Evolutionary conservation across 2,888 invertebrate species (phyloP), one percentile per base, ranked within the genome.

Genomic region (Linnaemya tessellans): DNA sequence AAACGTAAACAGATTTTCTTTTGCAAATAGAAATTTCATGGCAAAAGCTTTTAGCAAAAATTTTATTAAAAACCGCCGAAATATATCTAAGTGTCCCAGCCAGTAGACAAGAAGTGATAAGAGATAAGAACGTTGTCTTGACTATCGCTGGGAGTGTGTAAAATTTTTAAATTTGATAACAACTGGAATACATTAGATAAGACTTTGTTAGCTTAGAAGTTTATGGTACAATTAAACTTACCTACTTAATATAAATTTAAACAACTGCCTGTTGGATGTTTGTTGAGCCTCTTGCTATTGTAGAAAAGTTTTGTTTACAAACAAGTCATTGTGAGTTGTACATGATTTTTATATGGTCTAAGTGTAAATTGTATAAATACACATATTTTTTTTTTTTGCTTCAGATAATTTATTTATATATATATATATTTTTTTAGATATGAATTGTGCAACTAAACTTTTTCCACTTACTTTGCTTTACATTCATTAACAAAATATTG

Each of bases 151-250:
- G n/a, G n/a, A 49, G 41, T 41, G 41, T 13, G 11, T 49, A 49
- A 49, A n/a, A n/a, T n/a, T 49, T 49, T 18, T n/a, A 51, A 51
- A 10, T 7, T 7, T 51, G 18, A 54, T 20, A 54, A 54, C 22
- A 11, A 18, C 5, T 51, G 10, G 51, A 51, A 8, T 43, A 15
- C 15, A 41, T 20, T 13, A 13, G 22, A 13, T 64, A 43, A 43
- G 1, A 18, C 25, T 46, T 8, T 62, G 13, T 64, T 64, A 3
- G 22, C 3, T 25, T 35, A 30, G 30, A 30, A 30, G 30, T 30
- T 30, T 30, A n/a, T n/a, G n/a, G n/a, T 51, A 18, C 13, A 22
- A n/a, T 9, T 49, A 56, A 71, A 73, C 80, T 80, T 58, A 80
- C 80, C 80, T 64, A 41, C n/a, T 70, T 79, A 43, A 70, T 20